Percentiles rank a stretch among this genome's conserved stretches.
These are phyloP conservation scores for Scylla paramamosain DNA, from an alignment of 1,140 invertebrate species.

Conservation along the genomic window DNA sequence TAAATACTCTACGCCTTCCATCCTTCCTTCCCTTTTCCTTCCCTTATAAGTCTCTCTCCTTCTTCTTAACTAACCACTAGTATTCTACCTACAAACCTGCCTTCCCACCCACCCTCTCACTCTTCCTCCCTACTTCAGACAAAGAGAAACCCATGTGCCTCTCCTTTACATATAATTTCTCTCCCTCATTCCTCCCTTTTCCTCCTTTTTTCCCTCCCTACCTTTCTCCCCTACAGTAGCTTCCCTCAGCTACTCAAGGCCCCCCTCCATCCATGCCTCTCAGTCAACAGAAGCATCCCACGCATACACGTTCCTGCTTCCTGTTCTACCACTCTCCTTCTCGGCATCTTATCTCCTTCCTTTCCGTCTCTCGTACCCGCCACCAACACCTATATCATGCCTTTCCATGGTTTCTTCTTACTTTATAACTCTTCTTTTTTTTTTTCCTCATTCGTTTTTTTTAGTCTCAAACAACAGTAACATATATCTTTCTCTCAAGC, in stretches of 20 bases:
- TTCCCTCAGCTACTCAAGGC: not conserved
- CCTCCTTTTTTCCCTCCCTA: too few species aligned
- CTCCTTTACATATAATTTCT: not conserved
- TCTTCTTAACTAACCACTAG: not conserved
- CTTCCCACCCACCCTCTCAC: not conserved
- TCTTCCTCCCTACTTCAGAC: not conserved
- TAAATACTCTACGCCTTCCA: too few species aligned
- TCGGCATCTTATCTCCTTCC: too few species aligned
- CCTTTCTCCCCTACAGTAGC: not conserved
- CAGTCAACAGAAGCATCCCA: not conserved
- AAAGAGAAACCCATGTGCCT: not conserved
- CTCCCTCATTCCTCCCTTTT: not conserved
- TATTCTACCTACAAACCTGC: not conserved
- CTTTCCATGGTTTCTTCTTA: too few species aligned
- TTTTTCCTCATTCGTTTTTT: too few species aligned
- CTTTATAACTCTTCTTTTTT: too few species aligned
- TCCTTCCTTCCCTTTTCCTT: too few species aligned
- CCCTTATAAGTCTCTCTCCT: too few species aligned
- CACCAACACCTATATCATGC: too few species aligned
- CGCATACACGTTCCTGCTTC: not conserved
- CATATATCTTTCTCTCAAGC: too few species aligned
- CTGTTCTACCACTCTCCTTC: not conserved
- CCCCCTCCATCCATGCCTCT: not conserved
- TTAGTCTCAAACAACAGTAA: too few species aligned
- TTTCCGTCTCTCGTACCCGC: too few species aligned